Evolutionary conservation across 2,888 invertebrate genomes (phyloP).

Genomic region (Himalopsyche japonica): DNA sequence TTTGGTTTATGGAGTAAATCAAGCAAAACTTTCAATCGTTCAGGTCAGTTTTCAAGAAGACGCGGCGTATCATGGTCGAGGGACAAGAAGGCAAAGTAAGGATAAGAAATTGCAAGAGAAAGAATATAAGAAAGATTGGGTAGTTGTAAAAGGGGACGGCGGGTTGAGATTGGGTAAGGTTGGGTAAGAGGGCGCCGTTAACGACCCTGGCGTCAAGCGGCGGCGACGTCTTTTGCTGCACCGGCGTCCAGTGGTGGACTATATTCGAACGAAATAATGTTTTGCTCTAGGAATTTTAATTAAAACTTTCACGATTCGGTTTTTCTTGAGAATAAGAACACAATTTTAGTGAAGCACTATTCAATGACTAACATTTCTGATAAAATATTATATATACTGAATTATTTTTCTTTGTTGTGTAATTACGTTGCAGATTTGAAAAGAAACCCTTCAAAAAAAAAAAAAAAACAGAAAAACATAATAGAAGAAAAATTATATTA

Average conservation of each 20-base stretch:
- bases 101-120: background rate
- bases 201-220: constrained; percentile 23
- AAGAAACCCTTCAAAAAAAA: no score
- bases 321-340: background rate
- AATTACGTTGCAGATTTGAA: no score
- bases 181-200: constrained; percentile 20
- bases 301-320: background rate
- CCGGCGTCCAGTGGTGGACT: background rate
- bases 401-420: no score
- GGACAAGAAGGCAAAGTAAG: background rate
- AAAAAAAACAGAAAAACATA: no score
- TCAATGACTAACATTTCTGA: no score
- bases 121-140: background rate
- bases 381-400: no score
- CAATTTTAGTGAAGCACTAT: no score
- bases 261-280: background rate
- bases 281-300: background rate
- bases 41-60: background rate
- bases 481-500: no score
- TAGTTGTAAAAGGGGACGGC: background rate
- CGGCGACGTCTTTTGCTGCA: constrained; percentile 28
- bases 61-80: background rate
- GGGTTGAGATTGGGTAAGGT: background rate
- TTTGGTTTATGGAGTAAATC: background rate
- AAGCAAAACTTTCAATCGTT: background rate